Conservation (phyloP, 2,888 invertebrate genomes). For the Eupithecia insigniata region DNA sequence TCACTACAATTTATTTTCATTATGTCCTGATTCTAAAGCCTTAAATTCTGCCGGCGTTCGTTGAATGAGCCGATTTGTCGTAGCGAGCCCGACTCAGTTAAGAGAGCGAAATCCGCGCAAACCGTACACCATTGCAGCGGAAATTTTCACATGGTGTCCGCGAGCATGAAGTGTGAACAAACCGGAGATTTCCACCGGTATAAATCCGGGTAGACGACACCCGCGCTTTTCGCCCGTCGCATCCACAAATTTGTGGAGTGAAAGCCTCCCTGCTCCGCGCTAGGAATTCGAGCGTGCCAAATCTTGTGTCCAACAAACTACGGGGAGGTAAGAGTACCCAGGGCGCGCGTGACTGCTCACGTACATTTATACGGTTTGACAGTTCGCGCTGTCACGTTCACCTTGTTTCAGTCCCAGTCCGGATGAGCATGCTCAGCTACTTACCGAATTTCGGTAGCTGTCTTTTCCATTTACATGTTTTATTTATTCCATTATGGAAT, state of each 20-base stretch:
- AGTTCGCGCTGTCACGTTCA: conserved; percentile 46
- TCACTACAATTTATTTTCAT: conserved; percentile 18
- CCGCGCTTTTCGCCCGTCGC: conserved; percentile 67
- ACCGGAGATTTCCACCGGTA: conserved; percentile 75
- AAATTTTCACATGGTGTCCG: conserved; percentile 67
- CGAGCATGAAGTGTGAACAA: conserved; percentile 73
- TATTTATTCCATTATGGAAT: conserved; percentile 22
- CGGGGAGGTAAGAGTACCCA: conserved; percentile 13
- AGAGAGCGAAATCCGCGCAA: conserved; percentile 60
- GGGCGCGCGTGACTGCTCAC: conserved; percentile 39
- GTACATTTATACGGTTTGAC: conserved; percentile 51
- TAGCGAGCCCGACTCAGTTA: conserved; percentile 52
- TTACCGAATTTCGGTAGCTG: conserved; percentile 31
- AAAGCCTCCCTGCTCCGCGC: conserved; percentile 64
- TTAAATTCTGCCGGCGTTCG: conserved; percentile 47
- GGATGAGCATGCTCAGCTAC: conserved; percentile 33
- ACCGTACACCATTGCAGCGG: conserved; percentile 60
- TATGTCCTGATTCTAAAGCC: conserved; percentile 29
- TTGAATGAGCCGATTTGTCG: conserved; percentile 55
- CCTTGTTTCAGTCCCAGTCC: conserved; percentile 32
- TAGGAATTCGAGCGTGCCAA: conserved; percentile 67
- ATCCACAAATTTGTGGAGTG: conserved; percentile 75
- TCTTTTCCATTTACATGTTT: conserved; percentile 28
- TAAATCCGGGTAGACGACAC: conserved; percentile 76
- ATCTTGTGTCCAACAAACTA: conserved; percentile 55